Conservation (phyloP, 2,797 vertebrate genomes). For the Petrocephalus schoutedeni region DNA sequence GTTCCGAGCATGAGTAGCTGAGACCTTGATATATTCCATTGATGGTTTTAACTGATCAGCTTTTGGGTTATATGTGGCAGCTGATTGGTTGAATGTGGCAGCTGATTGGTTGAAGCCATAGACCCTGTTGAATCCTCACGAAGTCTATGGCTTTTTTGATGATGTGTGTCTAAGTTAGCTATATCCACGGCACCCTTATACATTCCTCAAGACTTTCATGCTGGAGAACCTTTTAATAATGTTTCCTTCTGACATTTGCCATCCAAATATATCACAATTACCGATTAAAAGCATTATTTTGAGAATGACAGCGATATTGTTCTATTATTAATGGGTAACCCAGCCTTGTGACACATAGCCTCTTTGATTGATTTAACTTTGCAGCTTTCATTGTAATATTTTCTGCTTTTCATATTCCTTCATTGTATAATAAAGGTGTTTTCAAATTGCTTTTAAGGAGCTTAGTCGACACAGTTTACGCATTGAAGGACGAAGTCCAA, state of each 20-base stretch:
- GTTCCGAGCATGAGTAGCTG: neutral
- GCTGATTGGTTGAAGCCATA: neutral
- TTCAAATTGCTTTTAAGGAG: conserved; percentile 65
- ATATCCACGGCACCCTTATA: neutral
- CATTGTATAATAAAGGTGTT: neutral
- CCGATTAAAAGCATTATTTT: neutral
- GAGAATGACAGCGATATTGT: neutral
- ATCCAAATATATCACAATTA: neutral
- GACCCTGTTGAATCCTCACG: neutral
- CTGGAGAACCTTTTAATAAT: neutral
- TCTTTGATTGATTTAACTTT: neutral
- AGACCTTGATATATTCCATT: neutral
- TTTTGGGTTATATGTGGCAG: neutral
- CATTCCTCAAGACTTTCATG: neutral
- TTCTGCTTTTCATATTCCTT: neutral
- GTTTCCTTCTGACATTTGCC: neutral
- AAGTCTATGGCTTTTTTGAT: neutral
- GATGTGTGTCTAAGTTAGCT: neutral
- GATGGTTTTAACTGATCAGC: neutral
- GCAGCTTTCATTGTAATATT: neutral
- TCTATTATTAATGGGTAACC: neutral
- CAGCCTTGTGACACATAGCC: neutral
- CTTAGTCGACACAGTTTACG: conserved; percentile 91
- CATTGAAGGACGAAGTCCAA: conserved; percentile 86
- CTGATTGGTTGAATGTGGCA: neutral